A percentile compares a stretch with the other conserved stretches of the same genome.
These are phyloP conservation scores for Carabus problematicus DNA, from an alignment of 2,888 invertebrate genomes.

Conservation along the genomic window DNA sequence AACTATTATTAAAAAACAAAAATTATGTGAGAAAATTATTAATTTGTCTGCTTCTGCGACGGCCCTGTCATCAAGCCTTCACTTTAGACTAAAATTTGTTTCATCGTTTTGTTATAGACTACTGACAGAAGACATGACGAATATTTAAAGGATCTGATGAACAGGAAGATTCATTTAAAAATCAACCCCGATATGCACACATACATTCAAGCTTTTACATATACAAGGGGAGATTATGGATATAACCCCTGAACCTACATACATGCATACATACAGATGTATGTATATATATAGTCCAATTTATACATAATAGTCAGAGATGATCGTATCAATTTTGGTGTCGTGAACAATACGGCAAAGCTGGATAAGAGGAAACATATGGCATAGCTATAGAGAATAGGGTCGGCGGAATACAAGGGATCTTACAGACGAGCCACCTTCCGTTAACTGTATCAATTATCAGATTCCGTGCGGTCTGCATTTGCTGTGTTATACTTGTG, in stretches of 20 bases:
- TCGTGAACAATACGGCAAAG: constrained; percentile 25
- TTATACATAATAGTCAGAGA: constrained; percentile 20
- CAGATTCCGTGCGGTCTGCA: background rate
- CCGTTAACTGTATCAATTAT: constrained; percentile 9
- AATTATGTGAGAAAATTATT: too few relatives aligned
- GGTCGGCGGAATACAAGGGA: background rate
- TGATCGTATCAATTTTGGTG: constrained; percentile 32
- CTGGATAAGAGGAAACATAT: constrained; percentile 32
- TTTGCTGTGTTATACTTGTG: too few relatives aligned
- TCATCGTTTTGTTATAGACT: too few relatives aligned
- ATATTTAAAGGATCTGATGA: constrained; percentile 1
- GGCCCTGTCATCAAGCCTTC: too few relatives aligned
- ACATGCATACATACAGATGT: constrained; percentile 15
- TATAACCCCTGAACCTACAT: constrained; percentile 18
- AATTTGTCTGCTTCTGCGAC: too few relatives aligned
- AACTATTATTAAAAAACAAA: background rate
- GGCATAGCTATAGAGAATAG: constrained; percentile 23
- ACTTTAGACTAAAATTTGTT: too few relatives aligned
- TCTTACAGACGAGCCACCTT: constrained; percentile 1
- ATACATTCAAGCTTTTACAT: background rate
- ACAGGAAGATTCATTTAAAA: constrained; percentile 13
- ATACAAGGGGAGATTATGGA: background rate
- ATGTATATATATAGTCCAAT: constrained; percentile 19
- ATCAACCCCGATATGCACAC: constrained; percentile 8
- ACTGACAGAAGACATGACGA: background rate